A percentile compares a stretch with the other conserved stretches of the same genome.
Evolutionary conservation across 2,797 vertebrate genomes (phyloP).

Genomic region (Luscinia megarhynchos): DNA sequence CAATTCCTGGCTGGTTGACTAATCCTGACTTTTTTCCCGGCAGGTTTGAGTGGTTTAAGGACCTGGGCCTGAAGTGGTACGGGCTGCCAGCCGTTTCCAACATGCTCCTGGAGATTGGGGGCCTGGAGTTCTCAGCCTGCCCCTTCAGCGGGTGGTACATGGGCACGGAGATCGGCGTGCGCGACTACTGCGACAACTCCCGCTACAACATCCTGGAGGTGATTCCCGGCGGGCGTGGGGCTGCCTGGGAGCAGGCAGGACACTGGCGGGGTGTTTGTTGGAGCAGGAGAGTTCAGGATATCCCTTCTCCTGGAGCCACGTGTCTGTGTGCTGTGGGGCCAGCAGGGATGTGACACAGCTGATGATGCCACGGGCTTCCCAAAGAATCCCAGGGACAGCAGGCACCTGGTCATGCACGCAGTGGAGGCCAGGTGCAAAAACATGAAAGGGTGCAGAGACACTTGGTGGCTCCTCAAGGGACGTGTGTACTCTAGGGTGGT

Average conservation of each 20-base stretch:
- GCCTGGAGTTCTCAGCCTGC: constrained; percentile 93
- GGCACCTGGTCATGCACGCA: neutral
- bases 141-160: constrained; percentile 99
- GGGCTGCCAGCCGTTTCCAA: constrained; percentile 92
- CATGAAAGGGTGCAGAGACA: neutral
- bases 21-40: fast-evolving
- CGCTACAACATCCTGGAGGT: constrained; percentile 98
- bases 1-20: neutral
- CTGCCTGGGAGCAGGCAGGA: neutral
- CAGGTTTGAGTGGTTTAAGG: constrained; percentile 96
- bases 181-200: constrained; percentile 95
- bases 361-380: neutral
- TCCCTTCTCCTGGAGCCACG: neutral
- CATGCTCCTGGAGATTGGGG: constrained; percentile 95
- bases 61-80: constrained; percentile 95
- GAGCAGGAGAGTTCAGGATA: neutral
- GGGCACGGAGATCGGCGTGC: constrained; percentile 98
- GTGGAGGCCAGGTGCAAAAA: neutral
- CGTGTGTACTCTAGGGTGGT: no score
- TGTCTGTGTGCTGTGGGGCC: neutral
- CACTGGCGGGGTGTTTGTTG: fast-evolving
- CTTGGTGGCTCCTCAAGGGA: neutral
- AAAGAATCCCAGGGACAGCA: neutral
- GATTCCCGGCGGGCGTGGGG: neutral
- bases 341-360: fast-evolving